These are phyloP conservation scores for Diprion similis DNA, from an alignment of 1,140 invertebrate species.

Conservation along the genomic window DNA sequence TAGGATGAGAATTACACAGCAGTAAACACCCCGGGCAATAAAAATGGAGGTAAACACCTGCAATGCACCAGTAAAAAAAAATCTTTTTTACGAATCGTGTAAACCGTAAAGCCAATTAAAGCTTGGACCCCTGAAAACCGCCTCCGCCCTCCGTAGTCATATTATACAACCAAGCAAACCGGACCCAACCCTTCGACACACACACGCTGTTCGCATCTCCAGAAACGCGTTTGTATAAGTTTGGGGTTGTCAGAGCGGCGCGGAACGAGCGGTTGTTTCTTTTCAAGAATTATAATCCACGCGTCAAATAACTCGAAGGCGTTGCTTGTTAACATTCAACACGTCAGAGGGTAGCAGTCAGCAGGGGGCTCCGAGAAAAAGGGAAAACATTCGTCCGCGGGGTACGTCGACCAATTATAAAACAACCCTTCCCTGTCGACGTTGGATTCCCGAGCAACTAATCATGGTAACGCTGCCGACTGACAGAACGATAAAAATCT, in stretches of 20 bases:
- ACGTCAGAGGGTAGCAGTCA: conserved; percentile 27
- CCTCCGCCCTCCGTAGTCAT: conserved; percentile 14
- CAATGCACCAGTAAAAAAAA: conserved; percentile 24
- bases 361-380: conserved; percentile 15
- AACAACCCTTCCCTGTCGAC: conserved; percentile 23
- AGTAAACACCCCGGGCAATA: not conserved
- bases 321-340: conserved; percentile 35
- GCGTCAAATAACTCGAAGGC: conserved; percentile 33
- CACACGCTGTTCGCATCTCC: not conserved
- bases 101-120: conserved; percentile 47
- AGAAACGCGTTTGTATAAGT: not conserved
- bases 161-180: not conserved
- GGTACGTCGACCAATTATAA: conserved; percentile 23
- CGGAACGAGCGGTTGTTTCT: conserved; percentile 13
- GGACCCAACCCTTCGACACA: not conserved
- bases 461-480: conserved; percentile 15
- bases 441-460: not conserved
- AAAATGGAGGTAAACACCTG: conserved; percentile 11
- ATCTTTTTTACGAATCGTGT: conserved; percentile 40
- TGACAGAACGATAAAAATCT: conserved; percentile 17
- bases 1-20: not conserved
- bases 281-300: conserved; percentile 33
- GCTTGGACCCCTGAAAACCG: conserved; percentile 35
- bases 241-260: conserved; percentile 11
- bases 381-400: not conserved